These are phyloP conservation scores for Mechanitis messenoides DNA, from an alignment of 2,888 invertebrate species.

Conservation along the genomic window DNA sequence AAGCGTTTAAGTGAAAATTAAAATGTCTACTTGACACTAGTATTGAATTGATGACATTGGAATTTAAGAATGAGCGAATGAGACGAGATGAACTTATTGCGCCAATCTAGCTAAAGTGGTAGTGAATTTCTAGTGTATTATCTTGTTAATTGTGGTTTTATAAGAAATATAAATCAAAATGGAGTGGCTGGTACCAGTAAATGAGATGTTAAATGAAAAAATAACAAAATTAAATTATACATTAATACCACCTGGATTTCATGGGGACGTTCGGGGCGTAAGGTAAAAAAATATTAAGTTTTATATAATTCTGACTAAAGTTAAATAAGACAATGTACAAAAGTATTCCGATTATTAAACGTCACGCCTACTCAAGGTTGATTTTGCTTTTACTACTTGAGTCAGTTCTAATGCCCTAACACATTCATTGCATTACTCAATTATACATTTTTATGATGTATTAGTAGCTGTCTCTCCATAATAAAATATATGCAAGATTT, in stretches of 20 bases:
- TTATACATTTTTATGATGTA: too few relatives aligned
- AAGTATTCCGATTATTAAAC: not conserved
- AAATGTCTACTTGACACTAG: conserved; percentile 5
- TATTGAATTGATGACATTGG: conserved; percentile 3
- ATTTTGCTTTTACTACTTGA: conserved; percentile 8
- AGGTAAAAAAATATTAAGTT: conserved; percentile 37
- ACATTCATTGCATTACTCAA: too few relatives aligned
- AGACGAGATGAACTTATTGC: conserved; percentile 4
- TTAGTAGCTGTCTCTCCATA: too few relatives aligned
- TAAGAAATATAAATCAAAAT: conserved; percentile 28
- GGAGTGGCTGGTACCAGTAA: conserved; percentile 43
- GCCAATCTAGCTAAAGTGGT: conserved; percentile 1
- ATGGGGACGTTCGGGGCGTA: conserved; percentile 41
- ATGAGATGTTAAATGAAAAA: conserved; percentile 44
- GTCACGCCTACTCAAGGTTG: conserved; percentile 27
- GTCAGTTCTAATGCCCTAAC: not conserved
- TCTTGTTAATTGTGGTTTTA: not conserved
- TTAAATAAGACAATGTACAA: not conserved
- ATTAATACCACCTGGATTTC: conserved; percentile 47
- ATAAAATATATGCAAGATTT: too few relatives aligned
- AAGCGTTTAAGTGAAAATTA: not conserved
- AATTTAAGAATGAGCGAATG: conserved; percentile 1
- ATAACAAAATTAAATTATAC: conserved; percentile 48
- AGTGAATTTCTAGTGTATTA: conserved; percentile 1
- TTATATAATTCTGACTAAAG: not conserved